Percentiles rank a stretch among this genome's conserved stretches.
phyloP scores from a whole-genome alignment of 2,888 invertebrate genomes.

The Pollenia amentaria region DNA sequence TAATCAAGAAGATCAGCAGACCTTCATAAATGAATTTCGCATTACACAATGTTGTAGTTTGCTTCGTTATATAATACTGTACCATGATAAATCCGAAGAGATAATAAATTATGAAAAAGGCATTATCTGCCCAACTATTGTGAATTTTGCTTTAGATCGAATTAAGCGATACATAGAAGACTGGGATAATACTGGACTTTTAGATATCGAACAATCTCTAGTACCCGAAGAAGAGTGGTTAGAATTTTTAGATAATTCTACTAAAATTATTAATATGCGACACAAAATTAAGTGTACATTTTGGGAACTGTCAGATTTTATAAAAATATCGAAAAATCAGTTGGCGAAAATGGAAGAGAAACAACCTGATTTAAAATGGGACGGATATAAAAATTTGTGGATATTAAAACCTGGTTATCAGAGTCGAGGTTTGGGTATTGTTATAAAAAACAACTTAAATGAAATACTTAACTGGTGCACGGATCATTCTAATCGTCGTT shows the following conservation, averaged over 20 bases:
- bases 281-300: constrained; percentile 78
- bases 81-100: constrained; percentile 67
- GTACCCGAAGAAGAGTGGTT: constrained; percentile 69
- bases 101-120: constrained; percentile 86
- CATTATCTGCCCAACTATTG: constrained; percentile 80
- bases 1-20: constrained; percentile 79
- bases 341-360: constrained; percentile 87
- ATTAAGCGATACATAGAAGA: constrained; percentile 77
- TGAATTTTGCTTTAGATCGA: constrained; percentile 78
- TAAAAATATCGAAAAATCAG: constrained; percentile 85
- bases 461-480: constrained; percentile 88
- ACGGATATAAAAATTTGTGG: constrained; percentile 94
- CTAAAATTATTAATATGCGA: constrained; percentile 81
- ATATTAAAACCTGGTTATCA: constrained; percentile 94
- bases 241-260: constrained; percentile 78
- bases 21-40: constrained; percentile 87
- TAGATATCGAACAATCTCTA: constrained; percentile 53
- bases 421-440: constrained; percentile 93
- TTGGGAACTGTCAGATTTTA: constrained; percentile 76
- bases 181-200: constrained; percentile 71
- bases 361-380: constrained; percentile 88
- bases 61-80: constrained; percentile 86
- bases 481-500: constrained; percentile 87
- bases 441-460: constrained; percentile 90
- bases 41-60: constrained; percentile 91